These are phyloP conservation scores for Chiloscyllium plagiosum DNA, from an alignment of 2,113 vertebrate species.

Conservation along the genomic window DNA sequence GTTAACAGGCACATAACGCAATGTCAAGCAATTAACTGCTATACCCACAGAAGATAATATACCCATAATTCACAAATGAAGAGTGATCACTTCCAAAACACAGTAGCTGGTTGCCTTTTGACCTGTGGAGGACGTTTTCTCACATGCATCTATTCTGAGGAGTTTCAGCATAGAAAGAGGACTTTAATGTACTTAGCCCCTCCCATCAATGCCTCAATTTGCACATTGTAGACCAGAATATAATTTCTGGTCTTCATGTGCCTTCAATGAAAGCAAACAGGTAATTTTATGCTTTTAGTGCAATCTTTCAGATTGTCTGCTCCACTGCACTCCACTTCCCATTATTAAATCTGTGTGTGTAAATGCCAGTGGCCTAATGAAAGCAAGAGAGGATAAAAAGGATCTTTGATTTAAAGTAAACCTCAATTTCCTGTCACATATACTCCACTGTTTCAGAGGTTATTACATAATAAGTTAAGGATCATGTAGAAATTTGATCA, in stretches of 20 bases:
- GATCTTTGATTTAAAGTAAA: neutral
- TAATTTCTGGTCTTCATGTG: neutral
- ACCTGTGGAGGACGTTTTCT: neutral
- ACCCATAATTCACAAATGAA: neutral
- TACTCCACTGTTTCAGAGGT: neutral
- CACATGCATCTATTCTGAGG: neutral
- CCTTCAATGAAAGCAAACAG: neutral
- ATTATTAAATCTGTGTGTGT: neutral
- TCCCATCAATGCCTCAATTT: neutral
- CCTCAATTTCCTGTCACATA: conserved; percentile 9
- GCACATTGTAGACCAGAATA: neutral
- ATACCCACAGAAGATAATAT: neutral
- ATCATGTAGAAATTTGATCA: neutral
- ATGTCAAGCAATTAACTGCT: neutral
- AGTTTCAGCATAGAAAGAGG: neutral
- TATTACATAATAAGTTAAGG: neutral
- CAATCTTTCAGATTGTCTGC: neutral
- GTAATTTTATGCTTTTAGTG: neutral
- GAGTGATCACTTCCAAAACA: neutral
- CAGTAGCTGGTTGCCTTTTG: neutral
- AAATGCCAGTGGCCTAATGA: neutral
- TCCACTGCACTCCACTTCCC: neutral
- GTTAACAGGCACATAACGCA: neutral
- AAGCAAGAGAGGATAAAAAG: neutral
- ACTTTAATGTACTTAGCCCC: neutral